Evolutionary conservation across 2,113 vertebrate genomes (phyloP), one percentile per base, ranked within the genome.

Genomic region (Hippocampus barbouri): DNA sequence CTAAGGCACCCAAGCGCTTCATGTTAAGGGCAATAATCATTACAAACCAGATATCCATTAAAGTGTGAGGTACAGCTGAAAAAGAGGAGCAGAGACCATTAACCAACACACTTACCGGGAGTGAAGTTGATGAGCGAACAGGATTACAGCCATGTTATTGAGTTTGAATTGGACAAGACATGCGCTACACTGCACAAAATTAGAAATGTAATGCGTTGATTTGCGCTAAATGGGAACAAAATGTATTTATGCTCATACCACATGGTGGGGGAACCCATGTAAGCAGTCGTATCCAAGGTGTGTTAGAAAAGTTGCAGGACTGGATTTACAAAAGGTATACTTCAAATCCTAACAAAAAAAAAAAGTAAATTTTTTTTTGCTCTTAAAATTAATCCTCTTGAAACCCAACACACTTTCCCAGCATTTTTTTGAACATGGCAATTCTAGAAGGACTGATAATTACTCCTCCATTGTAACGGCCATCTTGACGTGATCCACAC

Each of bases 31-130:
- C 91, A 88, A 94, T 97, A 94, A 94, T 98, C 96, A 96, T 95
- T 92, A 93, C 94, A 97, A 98, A 98, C 95, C 90, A 88, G 95
- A 98, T 98, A 94, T 96, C 94, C 91, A 92, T 92, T 93, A 89
- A 90, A 94, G 97, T 93, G 95, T 94, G 94, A 95, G 95, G 93
- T 94, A 93, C 94, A 96, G 94, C 94, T 90, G 93, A 95, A 95
- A 96, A 96, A 96, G 95, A 93, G 85, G 89, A 94, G 83, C 92
- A 93, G 92, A 95, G 92, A 94, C 94, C 95, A 96, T 96, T 92
- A 92, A 90, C 91, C 89, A 87, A 86, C 84, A 87, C 81, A 91
- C 90, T 90, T 90, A 88, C 90, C 90, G 90, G 82, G 85, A 85
- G 86, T 77, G 85, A 88, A 90, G 86, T 89, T 93, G 91, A 93